Percentiles rank a stretch among this genome's conserved stretches.
phyloP scores from a whole-genome alignment of 2,113 vertebrate genomes.

The Micromys minutus region DNA sequence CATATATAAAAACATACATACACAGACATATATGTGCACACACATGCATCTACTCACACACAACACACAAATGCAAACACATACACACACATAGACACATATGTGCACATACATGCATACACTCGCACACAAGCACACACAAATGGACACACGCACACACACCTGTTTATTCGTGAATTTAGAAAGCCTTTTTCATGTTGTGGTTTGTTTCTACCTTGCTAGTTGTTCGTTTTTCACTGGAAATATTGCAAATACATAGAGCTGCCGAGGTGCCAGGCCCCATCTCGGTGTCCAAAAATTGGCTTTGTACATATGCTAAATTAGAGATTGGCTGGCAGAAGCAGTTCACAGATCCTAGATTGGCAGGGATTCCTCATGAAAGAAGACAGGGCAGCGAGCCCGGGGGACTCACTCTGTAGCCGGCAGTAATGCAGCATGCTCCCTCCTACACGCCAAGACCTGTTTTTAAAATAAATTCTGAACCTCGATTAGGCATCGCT shows the following conservation, averaged over 20 bases:
- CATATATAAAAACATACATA: too few relatives aligned
- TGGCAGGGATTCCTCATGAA: conserved; percentile 87
- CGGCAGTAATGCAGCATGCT: conserved; percentile 78
- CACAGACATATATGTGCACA: too few relatives aligned
- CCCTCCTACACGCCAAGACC: conserved; percentile 79
- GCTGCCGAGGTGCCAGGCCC: conserved; percentile 85
- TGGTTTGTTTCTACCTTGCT: conserved; percentile 82
- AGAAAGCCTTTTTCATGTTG: conserved; percentile 72
- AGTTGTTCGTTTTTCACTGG: conserved; percentile 81
- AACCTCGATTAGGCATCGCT: conserved; percentile 63
- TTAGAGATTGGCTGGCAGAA: conserved; percentile 89
- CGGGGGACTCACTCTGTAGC: conserved; percentile 81
- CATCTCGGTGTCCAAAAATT: conserved; percentile 86
- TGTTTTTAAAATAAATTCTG: conserved; percentile 78
- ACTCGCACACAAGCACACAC: background rate
- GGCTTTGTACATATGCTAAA: conserved; percentile 89
- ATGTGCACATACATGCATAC: too few relatives aligned
- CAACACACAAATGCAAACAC: background rate
- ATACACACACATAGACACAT: too few relatives aligned
- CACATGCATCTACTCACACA: too few relatives aligned
- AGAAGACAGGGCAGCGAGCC: conserved; percentile 84
- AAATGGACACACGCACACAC: background rate
- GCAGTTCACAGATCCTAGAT: conserved; percentile 85
- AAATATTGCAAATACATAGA: conserved; percentile 84
- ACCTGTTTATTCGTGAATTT: conserved; percentile 44